Conservation (phyloP, 2,797 vertebrate species). For the Lagorchestes hirsutus region DNA sequence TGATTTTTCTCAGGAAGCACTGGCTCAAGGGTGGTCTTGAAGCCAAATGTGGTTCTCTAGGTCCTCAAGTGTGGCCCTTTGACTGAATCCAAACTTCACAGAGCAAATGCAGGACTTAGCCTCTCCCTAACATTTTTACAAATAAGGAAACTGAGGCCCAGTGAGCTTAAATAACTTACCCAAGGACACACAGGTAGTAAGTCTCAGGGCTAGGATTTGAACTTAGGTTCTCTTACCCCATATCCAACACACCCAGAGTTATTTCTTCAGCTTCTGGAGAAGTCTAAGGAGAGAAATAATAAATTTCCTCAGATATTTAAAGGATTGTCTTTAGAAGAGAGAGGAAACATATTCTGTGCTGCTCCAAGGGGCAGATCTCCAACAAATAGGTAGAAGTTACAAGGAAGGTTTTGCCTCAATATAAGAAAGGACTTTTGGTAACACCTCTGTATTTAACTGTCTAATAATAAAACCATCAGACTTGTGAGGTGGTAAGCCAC, state of each 20-base stretch:
- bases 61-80: too few species aligned
- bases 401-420: background rate
- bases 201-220: background rate
- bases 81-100: background rate
- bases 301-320: background rate
- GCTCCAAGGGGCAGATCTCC: background rate
- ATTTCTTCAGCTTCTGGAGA: background rate
- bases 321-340: background rate
- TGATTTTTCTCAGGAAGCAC: background rate
- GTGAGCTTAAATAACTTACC: background rate
- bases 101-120: conserved; percentile 2
- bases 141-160: background rate
- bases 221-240: background rate
- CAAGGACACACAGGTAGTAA: background rate
- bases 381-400: background rate
- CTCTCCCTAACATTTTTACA: background rate
- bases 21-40: background rate
- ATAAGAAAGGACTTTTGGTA: background rate
- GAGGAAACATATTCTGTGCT: background rate
- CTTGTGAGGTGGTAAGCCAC: background rate
- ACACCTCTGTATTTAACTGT: too few species aligned
- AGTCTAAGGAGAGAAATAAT: background rate
- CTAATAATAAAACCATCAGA: background rate
- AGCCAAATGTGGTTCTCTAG: too few species aligned
- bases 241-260: background rate